Percentiles rank a stretch among this genome's conserved stretches.
phyloP scores from a whole-genome alignment of 2,888 invertebrate genomes.

The Tortrix viridana region DNA sequence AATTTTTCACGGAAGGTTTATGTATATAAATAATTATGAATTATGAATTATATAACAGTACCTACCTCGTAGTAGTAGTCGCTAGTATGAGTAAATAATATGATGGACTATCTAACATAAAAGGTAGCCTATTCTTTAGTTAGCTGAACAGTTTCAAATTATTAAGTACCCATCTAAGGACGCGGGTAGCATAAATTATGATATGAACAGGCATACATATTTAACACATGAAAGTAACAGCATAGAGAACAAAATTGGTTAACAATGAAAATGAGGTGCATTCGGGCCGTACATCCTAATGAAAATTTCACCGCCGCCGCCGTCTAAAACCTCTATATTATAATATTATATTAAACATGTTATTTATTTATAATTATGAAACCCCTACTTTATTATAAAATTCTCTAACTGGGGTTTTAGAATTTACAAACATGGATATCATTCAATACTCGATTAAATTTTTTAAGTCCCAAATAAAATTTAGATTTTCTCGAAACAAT shows the following conservation, averaged over 20 bases:
- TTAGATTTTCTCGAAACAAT: no score
- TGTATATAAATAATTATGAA: no score
- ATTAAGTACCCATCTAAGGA: slow-evolving; percentile 1
- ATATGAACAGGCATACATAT: neutral
- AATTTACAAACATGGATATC: no score
- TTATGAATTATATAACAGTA: no score
- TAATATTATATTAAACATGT: slow-evolving; percentile 10
- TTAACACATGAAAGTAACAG: neutral
- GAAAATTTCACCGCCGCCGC: slow-evolving; percentile 20
- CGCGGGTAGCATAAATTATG: slow-evolving; percentile 15
- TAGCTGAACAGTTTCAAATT: slow-evolving; percentile 17
- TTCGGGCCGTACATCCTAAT: slow-evolving; percentile 13
- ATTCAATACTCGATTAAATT: no score
- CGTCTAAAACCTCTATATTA: slow-evolving; percentile 21
- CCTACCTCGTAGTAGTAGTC: no score
- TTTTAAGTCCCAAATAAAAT: no score
- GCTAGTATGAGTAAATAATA: no score
- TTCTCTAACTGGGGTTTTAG: neutral
- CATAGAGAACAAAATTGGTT: slow-evolving; percentile 4
- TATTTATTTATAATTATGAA: slow-evolving; percentile 13
- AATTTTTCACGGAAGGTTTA: no score
- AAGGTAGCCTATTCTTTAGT: slow-evolving; percentile 13
- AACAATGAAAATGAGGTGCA: slow-evolving; percentile 11
- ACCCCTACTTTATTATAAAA: neutral
- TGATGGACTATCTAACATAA: slow-evolving; percentile 5